Percentiles rank a stretch among this genome's conserved stretches.
Conservation (phyloP, 1,140 invertebrate genomes). For the Euschistus heros region DNA sequence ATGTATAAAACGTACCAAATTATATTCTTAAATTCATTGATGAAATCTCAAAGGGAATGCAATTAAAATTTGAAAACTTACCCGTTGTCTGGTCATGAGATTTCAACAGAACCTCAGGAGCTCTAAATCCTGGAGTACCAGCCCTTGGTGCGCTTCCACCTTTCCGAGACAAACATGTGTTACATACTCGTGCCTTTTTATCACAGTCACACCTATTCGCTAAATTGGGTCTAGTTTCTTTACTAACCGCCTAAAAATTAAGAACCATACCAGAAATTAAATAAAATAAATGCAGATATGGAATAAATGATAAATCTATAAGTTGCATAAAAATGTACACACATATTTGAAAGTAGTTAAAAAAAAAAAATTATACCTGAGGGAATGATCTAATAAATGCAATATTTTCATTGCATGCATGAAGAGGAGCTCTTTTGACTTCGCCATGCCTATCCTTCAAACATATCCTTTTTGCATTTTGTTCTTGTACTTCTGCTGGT, state of each 20-base stretch:
- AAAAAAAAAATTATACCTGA: not conserved
- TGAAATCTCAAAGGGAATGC: no score
- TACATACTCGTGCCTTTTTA: conserved; percentile 51
- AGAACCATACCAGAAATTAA: no score
- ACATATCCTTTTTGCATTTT: conserved; percentile 3
- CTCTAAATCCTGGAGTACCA: conserved; percentile 81
- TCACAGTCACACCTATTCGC: conserved; percentile 46
- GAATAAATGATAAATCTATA: no score
- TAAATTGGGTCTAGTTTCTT: not conserved
- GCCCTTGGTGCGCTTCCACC: conserved; percentile 58
- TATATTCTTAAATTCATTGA: no score
- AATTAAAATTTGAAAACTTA: no score
- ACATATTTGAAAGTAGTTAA: no score
- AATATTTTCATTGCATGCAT: conserved; percentile 2
- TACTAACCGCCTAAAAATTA: not conserved
- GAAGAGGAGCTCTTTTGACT: conserved; percentile 1
- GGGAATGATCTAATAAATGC: not conserved
- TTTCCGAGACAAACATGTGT: conserved; percentile 46
- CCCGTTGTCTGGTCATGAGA: conserved; percentile 61
- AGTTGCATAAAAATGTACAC: no score
- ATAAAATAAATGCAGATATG: no score
- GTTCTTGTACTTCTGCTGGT: not conserved
- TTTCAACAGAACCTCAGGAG: conserved; percentile 78
- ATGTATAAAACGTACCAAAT: no score
- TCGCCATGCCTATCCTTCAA: not conserved